phyloP scores from a whole-genome alignment of 2,113 vertebrate genomes.

The Trichomycterus rosablanca region DNA sequence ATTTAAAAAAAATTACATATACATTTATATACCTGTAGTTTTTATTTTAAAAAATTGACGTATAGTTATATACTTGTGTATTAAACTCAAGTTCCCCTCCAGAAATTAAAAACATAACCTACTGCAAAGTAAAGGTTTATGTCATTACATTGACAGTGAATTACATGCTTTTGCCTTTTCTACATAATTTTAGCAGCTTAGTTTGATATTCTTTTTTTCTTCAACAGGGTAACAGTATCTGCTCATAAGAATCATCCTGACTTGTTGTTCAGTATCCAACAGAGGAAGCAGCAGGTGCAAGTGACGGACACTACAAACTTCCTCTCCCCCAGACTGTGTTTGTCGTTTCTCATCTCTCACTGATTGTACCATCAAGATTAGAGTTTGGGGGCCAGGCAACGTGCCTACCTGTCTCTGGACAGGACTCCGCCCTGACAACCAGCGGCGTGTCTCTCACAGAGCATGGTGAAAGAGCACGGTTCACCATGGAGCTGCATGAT shows the following conservation, averaged over 20 bases:
- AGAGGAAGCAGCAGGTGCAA: constrained; percentile 1
- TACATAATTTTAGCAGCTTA: too few species aligned
- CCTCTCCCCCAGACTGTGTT: constrained; percentile 12
- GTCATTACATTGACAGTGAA: too few species aligned
- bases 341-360: constrained; percentile 46
- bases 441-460: constrained; percentile 56
- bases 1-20: too few species aligned
- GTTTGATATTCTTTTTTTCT: too few species aligned
- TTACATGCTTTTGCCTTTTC: too few species aligned
- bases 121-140: too few species aligned
- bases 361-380: constrained; percentile 50
- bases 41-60: too few species aligned
- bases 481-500: constrained; percentile 81
- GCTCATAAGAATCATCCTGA: background rate
- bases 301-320: background rate
- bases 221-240: background rate
- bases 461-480: constrained; percentile 71
- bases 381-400: constrained; percentile 43
- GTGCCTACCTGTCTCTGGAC: constrained; percentile 20
- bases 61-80: too few species aligned
- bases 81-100: too few species aligned
- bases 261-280: background rate
- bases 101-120: too few species aligned
- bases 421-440: constrained; percentile 48
- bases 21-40: too few species aligned